A percentile compares a stretch with the other conserved stretches of the same genome.
phyloP scores from a whole-genome alignment of 2,797 vertebrate species.

The Gadopsis marmoratus region DNA sequence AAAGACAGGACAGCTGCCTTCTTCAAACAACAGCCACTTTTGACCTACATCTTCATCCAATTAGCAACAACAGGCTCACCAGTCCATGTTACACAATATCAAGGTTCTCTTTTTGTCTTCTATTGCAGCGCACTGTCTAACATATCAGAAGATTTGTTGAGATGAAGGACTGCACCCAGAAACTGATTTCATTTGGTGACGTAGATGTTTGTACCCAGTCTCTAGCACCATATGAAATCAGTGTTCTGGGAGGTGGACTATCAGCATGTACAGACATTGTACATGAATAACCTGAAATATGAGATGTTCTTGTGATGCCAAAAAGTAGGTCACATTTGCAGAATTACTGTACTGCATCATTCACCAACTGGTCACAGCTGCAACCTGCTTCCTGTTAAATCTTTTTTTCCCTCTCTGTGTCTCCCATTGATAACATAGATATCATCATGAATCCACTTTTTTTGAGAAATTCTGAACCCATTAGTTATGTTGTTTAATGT shows the following conservation, averaged over 20 bases:
- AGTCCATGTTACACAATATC: slow-evolving; percentile 1
- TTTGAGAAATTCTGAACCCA: neutral
- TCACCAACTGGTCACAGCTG: slow-evolving; percentile 58
- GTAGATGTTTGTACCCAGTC: slow-evolving; percentile 94
- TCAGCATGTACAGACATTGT: slow-evolving; percentile 62
- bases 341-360: slow-evolving; percentile 31
- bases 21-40: slow-evolving; percentile 22
- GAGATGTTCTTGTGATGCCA: slow-evolving; percentile 33
- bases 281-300: slow-evolving; percentile 46
- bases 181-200: slow-evolving; percentile 97
- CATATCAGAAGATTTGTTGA: slow-evolving; percentile 24
- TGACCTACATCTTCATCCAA: slow-evolving; percentile 34
- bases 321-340: slow-evolving; percentile 62
- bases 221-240: slow-evolving; percentile 99
- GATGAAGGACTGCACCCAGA: slow-evolving; percentile 81
- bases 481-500: neutral
- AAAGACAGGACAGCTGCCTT: slow-evolving; percentile 23
- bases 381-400: slow-evolving; percentile 36
- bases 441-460: neutral
- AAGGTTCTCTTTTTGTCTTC: neutral
- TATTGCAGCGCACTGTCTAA: neutral
- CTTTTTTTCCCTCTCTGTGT: neutral
- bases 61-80: neutral
- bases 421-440: neutral
- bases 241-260: slow-evolving; percentile 93